Evolutionary conservation across 2,888 invertebrate genomes (phyloP).

Genomic region (Troides aeacus): DNA sequence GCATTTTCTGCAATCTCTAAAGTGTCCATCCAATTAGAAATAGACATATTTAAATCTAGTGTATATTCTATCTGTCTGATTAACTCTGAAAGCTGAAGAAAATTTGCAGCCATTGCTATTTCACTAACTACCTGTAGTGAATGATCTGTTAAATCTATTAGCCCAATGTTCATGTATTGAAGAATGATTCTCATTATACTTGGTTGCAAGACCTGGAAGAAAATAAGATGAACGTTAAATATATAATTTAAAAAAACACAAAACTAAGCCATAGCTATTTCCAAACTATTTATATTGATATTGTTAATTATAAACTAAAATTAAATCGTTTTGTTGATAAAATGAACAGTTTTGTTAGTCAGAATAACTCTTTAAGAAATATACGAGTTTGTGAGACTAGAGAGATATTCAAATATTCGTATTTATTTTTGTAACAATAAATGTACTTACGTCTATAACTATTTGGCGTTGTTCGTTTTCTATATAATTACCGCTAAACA

Average conservation of each 20-base stretch:
- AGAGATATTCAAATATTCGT: background rate
- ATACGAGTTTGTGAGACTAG: background rate
- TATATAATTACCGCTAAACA: slow-evolving; percentile 70
- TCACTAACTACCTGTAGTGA: slow-evolving; percentile 48
- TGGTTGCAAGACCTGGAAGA: slow-evolving; percentile 62
- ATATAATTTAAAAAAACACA: background rate
- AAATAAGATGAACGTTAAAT: slow-evolving; percentile 24
- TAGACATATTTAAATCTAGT: slow-evolving; percentile 51
- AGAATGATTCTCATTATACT: slow-evolving; percentile 60
- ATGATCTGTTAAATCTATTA: slow-evolving; percentile 59
- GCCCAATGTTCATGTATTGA: slow-evolving; percentile 59
- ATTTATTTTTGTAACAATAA: background rate
- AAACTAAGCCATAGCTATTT: background rate
- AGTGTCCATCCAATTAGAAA: slow-evolving; percentile 58
- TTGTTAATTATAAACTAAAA: no score
- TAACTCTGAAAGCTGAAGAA: slow-evolving; percentile 65
- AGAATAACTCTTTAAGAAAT: background rate
- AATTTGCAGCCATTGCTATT: slow-evolving; percentile 61
- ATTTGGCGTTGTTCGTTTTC: slow-evolving; percentile 62
- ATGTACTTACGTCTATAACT: slow-evolving; percentile 58
- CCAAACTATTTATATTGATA: background rate
- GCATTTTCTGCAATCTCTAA: slow-evolving; percentile 59
- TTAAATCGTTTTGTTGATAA: no score
- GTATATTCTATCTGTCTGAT: slow-evolving; percentile 62
- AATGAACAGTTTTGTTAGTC: no score